phyloP scores from a whole-genome alignment of 2,797 vertebrate genomes.

The Acanthis flammea region DNA sequence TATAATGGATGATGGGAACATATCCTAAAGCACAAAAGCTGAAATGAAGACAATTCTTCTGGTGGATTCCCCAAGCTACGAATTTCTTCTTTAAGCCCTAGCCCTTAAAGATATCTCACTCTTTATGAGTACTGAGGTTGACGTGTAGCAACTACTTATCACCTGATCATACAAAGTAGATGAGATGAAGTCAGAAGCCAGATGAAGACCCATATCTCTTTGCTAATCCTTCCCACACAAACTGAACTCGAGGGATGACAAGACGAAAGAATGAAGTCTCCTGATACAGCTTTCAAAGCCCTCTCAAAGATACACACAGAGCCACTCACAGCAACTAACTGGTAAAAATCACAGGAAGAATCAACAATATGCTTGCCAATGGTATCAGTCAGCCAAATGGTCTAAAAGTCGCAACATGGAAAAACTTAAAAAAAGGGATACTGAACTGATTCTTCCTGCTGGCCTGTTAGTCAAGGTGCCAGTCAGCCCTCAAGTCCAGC shows the following conservation, averaged over 20 bases:
- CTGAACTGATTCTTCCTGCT: neutral
- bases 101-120: neutral
- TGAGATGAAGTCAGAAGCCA: neutral
- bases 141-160: neutral
- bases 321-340: neutral
- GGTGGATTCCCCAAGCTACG: neutral
- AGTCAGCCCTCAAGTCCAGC: neutral
- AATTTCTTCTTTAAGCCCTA: constrained; percentile 12
- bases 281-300: neutral
- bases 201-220: neutral
- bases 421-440: neutral
- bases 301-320: neutral
- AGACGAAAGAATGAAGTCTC: neutral
- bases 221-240: neutral
- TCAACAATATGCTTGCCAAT: neutral
- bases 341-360: constrained; percentile 1
- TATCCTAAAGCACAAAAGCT: neutral
- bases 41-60: constrained; percentile 6
- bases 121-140: neutral
- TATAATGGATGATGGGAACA: neutral
- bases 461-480: neutral
- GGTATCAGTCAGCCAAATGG: neutral
- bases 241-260: neutral
- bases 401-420: neutral
- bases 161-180: neutral